These are phyloP conservation scores for Allobates femoralis DNA, from an alignment of 2,797 vertebrate species.

Conservation along the genomic window DNA sequence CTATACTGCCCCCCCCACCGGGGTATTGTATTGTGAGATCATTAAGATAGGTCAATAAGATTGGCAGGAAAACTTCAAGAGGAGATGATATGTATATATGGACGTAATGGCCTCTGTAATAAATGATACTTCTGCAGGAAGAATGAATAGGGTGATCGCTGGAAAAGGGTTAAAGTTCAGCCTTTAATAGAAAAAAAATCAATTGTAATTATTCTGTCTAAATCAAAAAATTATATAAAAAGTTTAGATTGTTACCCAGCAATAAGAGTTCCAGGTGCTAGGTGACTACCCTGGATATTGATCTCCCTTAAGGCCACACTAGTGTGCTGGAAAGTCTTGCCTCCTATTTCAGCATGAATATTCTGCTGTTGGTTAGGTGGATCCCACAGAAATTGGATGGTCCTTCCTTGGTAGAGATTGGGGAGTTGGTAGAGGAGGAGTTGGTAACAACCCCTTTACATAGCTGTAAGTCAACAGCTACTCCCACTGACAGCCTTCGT, in stretches of 20 bases:
- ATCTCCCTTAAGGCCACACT: too few relatives aligned
- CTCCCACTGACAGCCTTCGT: too few relatives aligned
- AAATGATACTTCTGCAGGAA: background rate
- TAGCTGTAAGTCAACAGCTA: too few relatives aligned
- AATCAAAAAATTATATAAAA: background rate
- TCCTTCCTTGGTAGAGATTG: too few relatives aligned
- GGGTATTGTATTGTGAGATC: constrained; percentile 23
- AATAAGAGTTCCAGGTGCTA: background rate
- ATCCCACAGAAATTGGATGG: too few relatives aligned
- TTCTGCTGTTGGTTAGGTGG: too few relatives aligned
- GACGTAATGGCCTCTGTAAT: background rate
- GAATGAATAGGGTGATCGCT: background rate
- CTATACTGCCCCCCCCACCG: background rate
- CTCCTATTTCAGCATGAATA: too few relatives aligned
- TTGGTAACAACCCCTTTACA: too few relatives aligned
- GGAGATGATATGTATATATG: background rate
- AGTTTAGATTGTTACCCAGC: background rate
- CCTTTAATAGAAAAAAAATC: background rate
- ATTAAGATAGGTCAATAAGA: constrained; percentile 10
- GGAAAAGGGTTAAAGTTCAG: background rate
- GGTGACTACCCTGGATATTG: too few relatives aligned
- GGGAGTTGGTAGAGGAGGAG: too few relatives aligned
- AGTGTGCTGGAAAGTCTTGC: too few relatives aligned
- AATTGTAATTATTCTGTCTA: background rate
- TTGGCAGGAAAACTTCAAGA: background rate